Evolutionary conservation across 2,113 vertebrate species (phyloP), one percentile per base, ranked within the genome.

Genomic region (Beaufortia kweichowensis): DNA sequence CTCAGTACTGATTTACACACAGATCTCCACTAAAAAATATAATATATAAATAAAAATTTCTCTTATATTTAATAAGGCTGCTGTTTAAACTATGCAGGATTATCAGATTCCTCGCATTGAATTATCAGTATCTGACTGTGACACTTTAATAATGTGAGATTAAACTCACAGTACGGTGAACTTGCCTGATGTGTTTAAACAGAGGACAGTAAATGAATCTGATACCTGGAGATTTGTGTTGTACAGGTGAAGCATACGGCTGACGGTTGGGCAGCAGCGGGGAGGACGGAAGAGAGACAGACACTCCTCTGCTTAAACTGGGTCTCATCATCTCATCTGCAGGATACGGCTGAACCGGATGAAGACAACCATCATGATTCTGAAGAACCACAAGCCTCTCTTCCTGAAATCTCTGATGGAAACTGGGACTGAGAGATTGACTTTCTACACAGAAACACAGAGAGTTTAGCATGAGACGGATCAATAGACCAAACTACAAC

Each of bases 261-360:
- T 95, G 94, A 48, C 94, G 94, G 21, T 95, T 95, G 29, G 96
- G 95, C 71, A 98, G 91, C 75, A 98, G 88, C 10, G 97, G 97
- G 0, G 97, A 99, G 14, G 97, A 96, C 0, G 97, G 97, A 70
- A 99, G 83, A 0, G 97, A 99, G 87, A 98, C 92, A 1, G 97
- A 99, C 57, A 94, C 90, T 1, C 95, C 95, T 87, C 94, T 96
- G 64, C 94, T 90, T 84, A 97, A 77, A 79, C 90, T 93, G 73
- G 84, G 86, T 72, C 84, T 88, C 11, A 81, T 89, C 6, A 83
- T 41, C 56, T 92, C 92, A 77, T 94, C 85, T 1, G 85, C 31
- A 81, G 75, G 55, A 1, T 90, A 81, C 80, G 89, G 78, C 77
- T 80, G 70, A n/a, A 48, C 76, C 76, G 82, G 82, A 14, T 74